A percentile compares a stretch with the other conserved stretches of the same genome.
Evolutionary conservation across 2,113 vertebrate genomes (phyloP).

Genomic region (Manacus vitellinus): DNA sequence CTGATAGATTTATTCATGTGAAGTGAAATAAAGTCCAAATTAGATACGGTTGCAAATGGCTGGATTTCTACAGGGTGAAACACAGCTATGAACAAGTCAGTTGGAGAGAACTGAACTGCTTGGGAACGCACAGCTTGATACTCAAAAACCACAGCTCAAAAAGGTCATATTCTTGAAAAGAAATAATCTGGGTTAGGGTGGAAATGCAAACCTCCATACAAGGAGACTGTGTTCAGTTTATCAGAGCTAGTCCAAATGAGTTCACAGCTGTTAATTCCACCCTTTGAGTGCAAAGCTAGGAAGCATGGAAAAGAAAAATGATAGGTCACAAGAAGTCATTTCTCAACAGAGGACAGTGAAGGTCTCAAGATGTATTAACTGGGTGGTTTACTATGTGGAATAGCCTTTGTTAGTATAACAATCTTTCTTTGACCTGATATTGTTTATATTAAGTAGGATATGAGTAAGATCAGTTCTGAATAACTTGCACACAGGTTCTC

Average conservation of each 20-base stretch:
- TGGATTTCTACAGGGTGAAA: neutral
- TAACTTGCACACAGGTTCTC: neutral
- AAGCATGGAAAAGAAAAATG: neutral
- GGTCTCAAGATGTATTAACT: neutral
- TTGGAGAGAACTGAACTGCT: neutral
- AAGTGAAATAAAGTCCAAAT: neutral
- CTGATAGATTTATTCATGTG: neutral
- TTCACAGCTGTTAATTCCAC: neutral
- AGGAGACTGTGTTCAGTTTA: conserved; percentile 19
- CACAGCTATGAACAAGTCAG: neutral
- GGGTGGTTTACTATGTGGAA: neutral
- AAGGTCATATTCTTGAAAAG: conserved; percentile 15
- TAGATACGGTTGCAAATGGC: neutral
- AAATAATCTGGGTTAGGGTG: neutral
- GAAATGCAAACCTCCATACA: neutral
- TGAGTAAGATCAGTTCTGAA: neutral
- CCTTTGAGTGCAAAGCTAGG: neutral
- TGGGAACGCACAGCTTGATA: neutral
- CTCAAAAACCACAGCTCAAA: neutral
- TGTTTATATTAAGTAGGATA: neutral
- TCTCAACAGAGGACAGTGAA: neutral
- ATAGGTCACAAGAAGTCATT: neutral
- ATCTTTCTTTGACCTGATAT: neutral
- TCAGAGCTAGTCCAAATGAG: neutral
- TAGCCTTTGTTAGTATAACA: neutral